Percentiles rank a stretch among this genome's conserved stretches.
These are phyloP conservation scores for Ornithorhynchus anatinus DNA, from an alignment of 2,113 vertebrate genomes.

Conservation along the genomic window DNA sequence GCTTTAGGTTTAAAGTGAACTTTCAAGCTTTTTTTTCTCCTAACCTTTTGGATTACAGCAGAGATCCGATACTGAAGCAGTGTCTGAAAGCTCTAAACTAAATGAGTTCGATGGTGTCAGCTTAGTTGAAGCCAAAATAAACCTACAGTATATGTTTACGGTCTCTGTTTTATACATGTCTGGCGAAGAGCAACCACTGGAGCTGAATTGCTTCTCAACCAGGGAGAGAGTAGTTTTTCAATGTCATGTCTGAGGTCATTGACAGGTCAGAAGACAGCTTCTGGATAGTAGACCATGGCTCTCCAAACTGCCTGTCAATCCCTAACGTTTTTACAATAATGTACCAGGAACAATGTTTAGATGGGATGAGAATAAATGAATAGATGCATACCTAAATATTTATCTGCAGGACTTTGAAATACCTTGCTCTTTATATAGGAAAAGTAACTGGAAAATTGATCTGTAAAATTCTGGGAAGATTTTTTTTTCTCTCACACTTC, in stretches of 20 bases:
- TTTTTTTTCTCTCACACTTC: not conserved
- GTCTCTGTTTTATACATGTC: constrained; percentile 67
- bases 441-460: not conserved
- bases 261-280: constrained; percentile 62
- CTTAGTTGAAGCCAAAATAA: constrained; percentile 65
- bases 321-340: constrained; percentile 34
- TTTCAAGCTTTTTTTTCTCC: constrained; percentile 11
- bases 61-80: constrained; percentile 44
- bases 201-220: constrained; percentile 67
- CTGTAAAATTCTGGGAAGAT: not conserved
- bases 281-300: constrained; percentile 17
- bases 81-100: constrained; percentile 53
- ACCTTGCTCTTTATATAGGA: not conserved
- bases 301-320: constrained; percentile 20
- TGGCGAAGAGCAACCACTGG: constrained; percentile 65
- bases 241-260: constrained; percentile 67
- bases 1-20: not conserved
- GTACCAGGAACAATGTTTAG: constrained; percentile 10
- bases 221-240: constrained; percentile 65
- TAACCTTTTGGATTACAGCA: constrained; percentile 19
- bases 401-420: not conserved
- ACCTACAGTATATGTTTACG: constrained; percentile 63
- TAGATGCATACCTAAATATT: not conserved
- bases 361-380: not conserved
- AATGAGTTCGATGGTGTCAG: constrained; percentile 63